Conservation (phyloP, 2,113 vertebrate species). For the Cephalopterus ornatus region DNA sequence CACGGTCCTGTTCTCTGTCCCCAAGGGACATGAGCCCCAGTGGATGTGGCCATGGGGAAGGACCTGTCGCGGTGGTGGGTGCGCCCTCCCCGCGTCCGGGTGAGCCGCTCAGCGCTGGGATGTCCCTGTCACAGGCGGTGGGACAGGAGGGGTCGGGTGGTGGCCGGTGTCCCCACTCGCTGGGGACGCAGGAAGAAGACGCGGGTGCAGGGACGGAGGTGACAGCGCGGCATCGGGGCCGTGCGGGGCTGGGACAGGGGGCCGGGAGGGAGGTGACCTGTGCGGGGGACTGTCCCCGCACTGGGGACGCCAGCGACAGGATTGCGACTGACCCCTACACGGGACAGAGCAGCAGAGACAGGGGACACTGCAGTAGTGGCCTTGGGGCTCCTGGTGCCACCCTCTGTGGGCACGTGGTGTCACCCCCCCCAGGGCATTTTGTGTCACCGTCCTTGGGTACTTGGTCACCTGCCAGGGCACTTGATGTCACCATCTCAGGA, state of each 20-base stretch:
- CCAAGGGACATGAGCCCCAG: background rate
- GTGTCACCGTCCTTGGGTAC: background rate
- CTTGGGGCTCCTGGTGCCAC: background rate
- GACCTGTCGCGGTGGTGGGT: rapidly evolving
- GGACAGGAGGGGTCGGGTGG: background rate
- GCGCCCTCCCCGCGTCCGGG: too few species aligned
- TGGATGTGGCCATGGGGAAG: background rate
- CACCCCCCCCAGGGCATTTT: background rate
- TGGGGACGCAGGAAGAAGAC: background rate
- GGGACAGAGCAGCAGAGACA: background rate
- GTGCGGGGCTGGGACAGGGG: background rate
- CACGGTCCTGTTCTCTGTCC: background rate
- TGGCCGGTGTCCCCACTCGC: background rate
- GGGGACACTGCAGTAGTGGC: rapidly evolving
- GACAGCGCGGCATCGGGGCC: background rate
- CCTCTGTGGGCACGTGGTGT: too few species aligned
- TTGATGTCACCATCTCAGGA: too few species aligned
- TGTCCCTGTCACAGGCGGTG: rapidly evolving
- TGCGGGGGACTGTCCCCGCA: background rate
- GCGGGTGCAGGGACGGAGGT: background rate
- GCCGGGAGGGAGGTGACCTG: background rate
- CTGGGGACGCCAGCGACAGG: rapidly evolving
- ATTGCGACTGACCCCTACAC: background rate
- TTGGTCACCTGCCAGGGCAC: background rate
- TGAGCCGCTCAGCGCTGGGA: too few species aligned